Evolutionary conservation across 2,113 vertebrate species (phyloP).

Genomic region (Salvelinus fontinalis): DNA sequence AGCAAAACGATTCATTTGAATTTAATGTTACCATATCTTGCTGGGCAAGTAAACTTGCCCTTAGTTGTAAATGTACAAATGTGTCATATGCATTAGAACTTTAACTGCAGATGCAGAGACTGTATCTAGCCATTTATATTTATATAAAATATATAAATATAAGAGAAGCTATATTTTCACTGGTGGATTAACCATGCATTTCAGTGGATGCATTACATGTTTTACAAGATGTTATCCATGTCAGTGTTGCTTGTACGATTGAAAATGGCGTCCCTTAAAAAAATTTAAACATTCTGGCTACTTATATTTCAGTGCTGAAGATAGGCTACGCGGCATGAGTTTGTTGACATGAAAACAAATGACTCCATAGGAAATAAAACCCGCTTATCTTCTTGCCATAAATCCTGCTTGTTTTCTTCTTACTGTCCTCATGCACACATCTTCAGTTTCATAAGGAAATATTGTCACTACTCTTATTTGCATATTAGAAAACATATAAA

Average conservation of each 20-base stretch:
- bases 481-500: no score
- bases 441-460: not conserved
- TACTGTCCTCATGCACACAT: not conserved
- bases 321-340: not conserved
- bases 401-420: not conserved
- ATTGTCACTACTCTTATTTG: not conserved
- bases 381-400: not conserved
- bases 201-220: conserved; percentile 6
- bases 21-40: conserved; percentile 34
- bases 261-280: not conserved
- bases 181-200: conserved; percentile 5
- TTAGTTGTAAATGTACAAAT: not conserved
- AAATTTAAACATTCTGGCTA: not conserved
- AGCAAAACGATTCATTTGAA: conserved; percentile 23
- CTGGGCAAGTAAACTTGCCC: conserved; percentile 11
- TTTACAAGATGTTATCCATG: not conserved
- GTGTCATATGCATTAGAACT: conserved; percentile 20
- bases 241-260: not conserved
- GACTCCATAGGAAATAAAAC: conserved; percentile 3
- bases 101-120: conserved; percentile 7
- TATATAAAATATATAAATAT: conserved; percentile 27
- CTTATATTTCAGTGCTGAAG: not conserved
- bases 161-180: conserved; percentile 12
- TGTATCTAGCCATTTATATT: conserved; percentile 22
- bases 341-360: conserved; percentile 1